Evolutionary conservation across 2,113 vertebrate species (phyloP), one percentile per base, ranked within the genome.

Genomic region (Barnardius zonarius): DNA sequence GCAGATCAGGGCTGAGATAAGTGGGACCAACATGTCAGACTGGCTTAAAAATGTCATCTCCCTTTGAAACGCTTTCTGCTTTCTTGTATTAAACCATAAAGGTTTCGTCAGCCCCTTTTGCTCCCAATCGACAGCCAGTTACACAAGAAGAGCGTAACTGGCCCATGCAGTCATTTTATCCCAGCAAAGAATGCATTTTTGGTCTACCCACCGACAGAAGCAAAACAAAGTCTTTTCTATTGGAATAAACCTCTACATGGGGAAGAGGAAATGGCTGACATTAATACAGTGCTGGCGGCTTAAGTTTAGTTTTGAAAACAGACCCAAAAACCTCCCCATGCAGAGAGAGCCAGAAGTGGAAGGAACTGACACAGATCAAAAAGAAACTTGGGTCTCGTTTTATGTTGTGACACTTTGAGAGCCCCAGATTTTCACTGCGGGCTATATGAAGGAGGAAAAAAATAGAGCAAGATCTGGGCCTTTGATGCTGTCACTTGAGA

Each of bases 161-260:
- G 83, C 90, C 69, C 80, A 72, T 61, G 76, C 79, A 68, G 90
- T 81, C 88, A 95, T 92, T 90, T 86, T 78, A 81, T 92, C 75
- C 92, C 90, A 92, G 52, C 4, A 12, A 88, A 92, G 46, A 94
- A 94, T 75, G 95, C 92, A 94, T 95, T 96, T 96, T 95, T 93
- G 91, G 93, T 96, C 90, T 96, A 88, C 90, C 90, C 92, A 89
- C 95, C 82, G 93, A 96, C 91, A 94, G 83, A 95, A 92, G 83
- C 77, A 90, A 96, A 97, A 96, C 86, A 93, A 94, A 94, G 86
- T 68, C 74, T 92, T 92, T 93, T 89, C 95, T 94, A 14, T 66
- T 82, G 83, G 94, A 95, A 97, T 89, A 87, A 91, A 96, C 87
- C 84, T 93, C 91, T 44, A 37, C 81, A 62, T 1, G 39, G 82